phyloP scores from a whole-genome alignment of 2,888 invertebrate species.

The Sturmia bella region DNA sequence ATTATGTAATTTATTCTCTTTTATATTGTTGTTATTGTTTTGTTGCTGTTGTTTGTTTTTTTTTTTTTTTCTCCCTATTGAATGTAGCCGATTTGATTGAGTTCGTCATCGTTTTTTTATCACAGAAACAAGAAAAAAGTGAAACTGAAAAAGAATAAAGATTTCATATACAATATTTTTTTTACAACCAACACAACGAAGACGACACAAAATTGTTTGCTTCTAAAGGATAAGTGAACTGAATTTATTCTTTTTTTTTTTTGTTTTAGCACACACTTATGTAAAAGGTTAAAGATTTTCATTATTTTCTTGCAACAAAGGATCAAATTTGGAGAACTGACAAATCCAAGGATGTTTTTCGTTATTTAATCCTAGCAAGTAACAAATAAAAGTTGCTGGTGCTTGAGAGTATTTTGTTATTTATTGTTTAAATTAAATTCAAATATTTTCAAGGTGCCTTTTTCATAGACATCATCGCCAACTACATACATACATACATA shows the following conservation, averaged over 20 bases:
- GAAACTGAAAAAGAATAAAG: constrained; percentile 24
- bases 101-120: constrained; percentile 64
- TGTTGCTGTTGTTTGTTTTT: too few relatives aligned
- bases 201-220: constrained; percentile 48
- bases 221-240: constrained; percentile 37
- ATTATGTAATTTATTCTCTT: constrained; percentile 64
- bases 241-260: constrained; percentile 38
- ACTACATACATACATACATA: too few relatives aligned
- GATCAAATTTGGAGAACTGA: background rate
- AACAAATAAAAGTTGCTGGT: background rate
- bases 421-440: constrained; percentile 35
- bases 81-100: constrained; percentile 75
- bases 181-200: constrained; percentile 1
- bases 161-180: constrained; percentile 5
- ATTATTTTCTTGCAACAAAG: constrained; percentile 30
- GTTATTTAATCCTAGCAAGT: background rate
- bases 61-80: constrained; percentile 70
- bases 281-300: constrained; percentile 63
- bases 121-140: constrained; percentile 49
- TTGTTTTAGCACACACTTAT: constrained; percentile 55
- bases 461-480: constrained; percentile 46
- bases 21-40: constrained; percentile 70
- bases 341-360: constrained; percentile 48
- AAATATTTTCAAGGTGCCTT: constrained; percentile 69
- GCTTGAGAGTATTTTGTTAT: constrained; percentile 12